Base-by-base conservation (phyloP, 2,888 invertebrate species). In the Drosophila antonietae region DNA sequence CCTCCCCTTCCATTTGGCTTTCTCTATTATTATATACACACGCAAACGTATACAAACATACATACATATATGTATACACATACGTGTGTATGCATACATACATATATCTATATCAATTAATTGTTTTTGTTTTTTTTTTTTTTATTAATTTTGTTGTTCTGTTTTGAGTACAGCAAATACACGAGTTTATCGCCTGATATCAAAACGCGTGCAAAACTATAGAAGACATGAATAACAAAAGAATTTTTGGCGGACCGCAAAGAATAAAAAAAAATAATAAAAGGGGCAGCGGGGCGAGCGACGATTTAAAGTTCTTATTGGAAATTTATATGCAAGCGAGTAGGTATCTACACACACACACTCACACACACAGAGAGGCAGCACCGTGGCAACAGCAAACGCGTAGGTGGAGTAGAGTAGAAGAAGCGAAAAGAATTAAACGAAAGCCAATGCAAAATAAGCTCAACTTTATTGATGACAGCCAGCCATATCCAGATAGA, bases 171-270 rank as follows among this genome's bases (percentile, higher is more conserved):
- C 35, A 46, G 58, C 58, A 23, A 47, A 58, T 37, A 33, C 66
- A 68, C 66, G 68, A 66, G 68, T 71, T 69, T 62, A 53, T 80
- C 81, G 77, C 43, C 78, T 69, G 83, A 81, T 78, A 62, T 68
- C 15, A 73, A 81, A 81, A 67, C 77, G 83, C 72, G 78, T 59
- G 47, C 51, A 37, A 20, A 72, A 63, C 41, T 49, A 47, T 49
- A 56, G 43, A 33, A n/a, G 23, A 53, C 51, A 51, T 67, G 20
- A 61, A 60, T 53, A 51, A 49, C 14, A 49, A 61, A 9, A 43
- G 33, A 20, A n/a, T 28, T 39, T 53, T 65, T 63, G 57, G 44
- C 44, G 46, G 60, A 37, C 20, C 43, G 61, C 23, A 65, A 49
- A 65, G 47, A 37, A n/a, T n/a, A n/a, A n/a, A 28, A 37, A 35